phyloP scores from a whole-genome alignment of 2,113 vertebrate genomes.

The Ibidorhyncha struthersii region DNA sequence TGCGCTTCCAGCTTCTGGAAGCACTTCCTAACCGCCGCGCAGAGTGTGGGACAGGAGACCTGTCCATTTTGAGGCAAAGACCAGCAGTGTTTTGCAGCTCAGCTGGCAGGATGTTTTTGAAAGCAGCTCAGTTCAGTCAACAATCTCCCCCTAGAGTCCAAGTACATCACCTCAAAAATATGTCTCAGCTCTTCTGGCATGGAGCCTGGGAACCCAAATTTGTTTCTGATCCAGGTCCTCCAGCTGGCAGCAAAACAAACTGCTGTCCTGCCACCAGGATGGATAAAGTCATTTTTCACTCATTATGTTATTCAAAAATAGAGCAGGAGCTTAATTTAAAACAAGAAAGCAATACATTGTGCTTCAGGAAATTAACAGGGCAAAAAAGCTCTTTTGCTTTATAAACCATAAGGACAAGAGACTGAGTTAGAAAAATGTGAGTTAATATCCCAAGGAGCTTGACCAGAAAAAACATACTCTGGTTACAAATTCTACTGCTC shows the following conservation, averaged over 20 bases:
- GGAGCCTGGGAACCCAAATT: slow-evolving; percentile 62
- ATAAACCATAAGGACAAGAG: slow-evolving; percentile 5
- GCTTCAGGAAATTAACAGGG: slow-evolving; percentile 28
- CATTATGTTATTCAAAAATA: slow-evolving; percentile 56
- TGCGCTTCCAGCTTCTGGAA: not conserved
- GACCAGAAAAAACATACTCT: not conserved
- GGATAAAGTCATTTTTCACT: slow-evolving; percentile 50
- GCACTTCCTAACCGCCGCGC: fast-evolving
- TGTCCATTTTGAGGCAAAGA: slow-evolving; percentile 33
- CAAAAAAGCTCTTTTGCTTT: not conserved
- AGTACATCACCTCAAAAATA: slow-evolving; percentile 65
- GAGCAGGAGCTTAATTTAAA: slow-evolving; percentile 49
- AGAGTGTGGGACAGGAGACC: not conserved
- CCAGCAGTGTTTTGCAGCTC: not conserved
- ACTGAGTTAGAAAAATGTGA: not conserved
- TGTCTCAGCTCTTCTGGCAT: slow-evolving; percentile 46
- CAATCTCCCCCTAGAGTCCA: slow-evolving; percentile 34
- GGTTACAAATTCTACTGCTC: not conserved
- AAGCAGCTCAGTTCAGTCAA: slow-evolving; percentile 31
- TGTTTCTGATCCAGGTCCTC: slow-evolving; percentile 53
- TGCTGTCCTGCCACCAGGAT: slow-evolving; percentile 29
- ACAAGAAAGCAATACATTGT: not conserved
- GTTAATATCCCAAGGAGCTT: not conserved
- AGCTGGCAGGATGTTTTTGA: slow-evolving; percentile 44
- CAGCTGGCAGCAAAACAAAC: slow-evolving; percentile 30